Evolutionary conservation across 2,113 vertebrate genomes (phyloP).

Genomic region (Ictalurus furcatus): DNA sequence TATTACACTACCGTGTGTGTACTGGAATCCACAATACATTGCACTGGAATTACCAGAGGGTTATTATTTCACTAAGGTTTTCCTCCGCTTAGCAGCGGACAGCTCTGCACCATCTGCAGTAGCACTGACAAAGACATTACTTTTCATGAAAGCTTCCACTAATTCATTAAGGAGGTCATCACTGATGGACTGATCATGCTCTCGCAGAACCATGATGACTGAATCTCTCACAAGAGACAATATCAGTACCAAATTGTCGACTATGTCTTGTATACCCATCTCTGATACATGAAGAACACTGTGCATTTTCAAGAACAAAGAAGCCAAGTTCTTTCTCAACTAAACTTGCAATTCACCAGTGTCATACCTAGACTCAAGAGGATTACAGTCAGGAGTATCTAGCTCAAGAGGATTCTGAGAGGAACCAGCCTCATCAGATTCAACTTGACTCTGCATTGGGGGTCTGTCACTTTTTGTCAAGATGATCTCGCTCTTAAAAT

Average conservation of each 20-base stretch:
- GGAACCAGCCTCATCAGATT: slow-evolving; percentile 12
- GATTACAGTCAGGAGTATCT: no score
- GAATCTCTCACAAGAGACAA: neutral
- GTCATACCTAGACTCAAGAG: no score
- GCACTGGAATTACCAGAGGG: slow-evolving; percentile 34
- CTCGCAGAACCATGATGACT: neutral
- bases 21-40: slow-evolving; percentile 37
- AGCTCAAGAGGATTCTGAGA: no score
- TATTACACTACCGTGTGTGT: slow-evolving; percentile 44
- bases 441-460: slow-evolving; percentile 13
- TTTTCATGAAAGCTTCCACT: neutral
- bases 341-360: no score
- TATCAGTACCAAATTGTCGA: slow-evolving; percentile 30
- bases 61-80: neutral
- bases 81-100: neutral
- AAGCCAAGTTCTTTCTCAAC: no score
- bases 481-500: neutral
- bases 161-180: neutral
- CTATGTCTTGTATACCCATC: slow-evolving; percentile 42
- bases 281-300: slow-evolving; percentile 48
- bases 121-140: neutral
- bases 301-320: neutral
- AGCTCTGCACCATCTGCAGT: neutral
- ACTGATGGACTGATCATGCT: neutral
- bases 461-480: neutral